Base-by-base conservation (phyloP, 2,797 vertebrate genomes). In the Eulemur albifrons region DNA sequence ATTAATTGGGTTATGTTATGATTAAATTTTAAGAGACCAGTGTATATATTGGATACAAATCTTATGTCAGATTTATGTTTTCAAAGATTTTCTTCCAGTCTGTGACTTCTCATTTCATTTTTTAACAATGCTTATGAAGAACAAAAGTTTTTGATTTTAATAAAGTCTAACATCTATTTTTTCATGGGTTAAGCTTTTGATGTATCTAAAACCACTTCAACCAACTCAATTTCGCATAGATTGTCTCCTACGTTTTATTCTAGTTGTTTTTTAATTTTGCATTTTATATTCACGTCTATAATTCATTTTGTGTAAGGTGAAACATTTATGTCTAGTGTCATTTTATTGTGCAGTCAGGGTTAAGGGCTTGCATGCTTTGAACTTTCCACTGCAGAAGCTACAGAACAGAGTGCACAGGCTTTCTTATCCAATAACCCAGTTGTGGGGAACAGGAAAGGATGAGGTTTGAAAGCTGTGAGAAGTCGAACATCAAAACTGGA, bases 341-440 rank as follows among this genome's bases (percentile, higher is more conserved):
- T 59, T 81, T 81, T 57, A 48, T 23, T 76, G 13, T 35, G 6
- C 5, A 38, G 4, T 23, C 27, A 23, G 12, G 1, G 15, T 12
- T 35, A 73, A 84, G 6, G 3, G 3, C 9, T 65, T 25, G 2
- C 7, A 38, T 6, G 6, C 25, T 76, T 93, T 75, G 35, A 69
- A 87, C 17, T 61, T 87, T 15, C 25, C 32, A 54, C 25, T 15
- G 9, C 4, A 82, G 43, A 86, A 90, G 12, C 23, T 38, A 13
- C 7, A 8, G 4, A 11, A 59, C 6, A 32, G 4, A 5, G 0
- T 9, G 0, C 2, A 9, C 9, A 40, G 14, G 3, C 18, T 57
- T 88, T 52, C 11, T 67, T 35, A 84, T 0, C 38, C 21, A 30
- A 7, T 32, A 35, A 63, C 48, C n/a, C 21, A 54, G 65, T 48